Base-by-base conservation (phyloP, 1,140 invertebrate species). In the Drosophila pseudoobscura region DNA sequence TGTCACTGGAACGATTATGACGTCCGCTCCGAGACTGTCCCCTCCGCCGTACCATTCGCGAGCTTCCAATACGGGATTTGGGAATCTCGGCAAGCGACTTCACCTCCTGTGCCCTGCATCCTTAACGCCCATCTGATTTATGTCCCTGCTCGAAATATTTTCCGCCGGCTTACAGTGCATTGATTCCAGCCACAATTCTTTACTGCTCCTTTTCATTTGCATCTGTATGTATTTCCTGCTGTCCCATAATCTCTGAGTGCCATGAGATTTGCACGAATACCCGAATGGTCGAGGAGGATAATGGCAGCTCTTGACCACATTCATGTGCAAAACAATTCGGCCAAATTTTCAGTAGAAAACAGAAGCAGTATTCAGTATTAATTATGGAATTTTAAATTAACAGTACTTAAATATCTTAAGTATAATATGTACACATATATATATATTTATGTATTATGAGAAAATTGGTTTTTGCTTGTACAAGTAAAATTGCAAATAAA, bases 1-100 rank as follows among this genome's bases (percentile, higher is more conserved):
- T 89, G 84, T 88, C 83, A 88, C 84, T 89, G 75, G 88, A 88
- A 88, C 79, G 83, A 88, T 88, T 88, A 88, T 88, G 83, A 88
- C 83, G 83, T 87, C 83, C 83, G 83, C 66, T 69, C 66, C 53
- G 43, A 13, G 43, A 8, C 29, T 53, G 31, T 17, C 31, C 24
- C 31, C 24, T 6, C 39, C 49, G 44, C 53, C 68, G 15, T 47
- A 20, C 57, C 22, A 17, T 24, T 41, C 35, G 55, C 26, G 13
- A 46, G 47, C 46, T 31, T 9, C 29, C 53, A 71, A 72, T 72
- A 55, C 54, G 39, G 51, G 22, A 29, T 43, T 39, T 39, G 47
- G 58, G 60, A 74, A 44, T 73, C 71, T 61, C 47, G 70, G 49
- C 72, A 80, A 76, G 78, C 77, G 63, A 59, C 61, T 68, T 57